A percentile compares a stretch with the other conserved stretches of the same genome.
Evolutionary conservation across 2,888 invertebrate genomes (phyloP).

Genomic region (Xestia ashworthii): DNA sequence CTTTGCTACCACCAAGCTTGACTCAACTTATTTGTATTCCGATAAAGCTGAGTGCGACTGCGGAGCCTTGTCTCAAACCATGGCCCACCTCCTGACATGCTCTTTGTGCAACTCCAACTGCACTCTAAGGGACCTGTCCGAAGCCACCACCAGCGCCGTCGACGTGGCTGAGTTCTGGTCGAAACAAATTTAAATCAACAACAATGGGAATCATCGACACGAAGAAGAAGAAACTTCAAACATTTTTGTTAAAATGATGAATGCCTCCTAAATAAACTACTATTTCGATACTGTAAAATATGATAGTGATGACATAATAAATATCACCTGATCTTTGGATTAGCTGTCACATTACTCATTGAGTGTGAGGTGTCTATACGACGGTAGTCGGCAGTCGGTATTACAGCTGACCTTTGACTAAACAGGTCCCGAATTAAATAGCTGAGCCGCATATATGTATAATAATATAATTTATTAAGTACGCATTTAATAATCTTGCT

Average conservation of each 20-base stretch:
- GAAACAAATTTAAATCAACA: too few species aligned
- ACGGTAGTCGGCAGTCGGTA: constrained; percentile 27
- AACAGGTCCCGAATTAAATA: constrained; percentile 55
- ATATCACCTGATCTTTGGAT: constrained; percentile 35
- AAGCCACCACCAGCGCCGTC: too few species aligned
- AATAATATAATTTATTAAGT: constrained; percentile 55
- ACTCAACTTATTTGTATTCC: not conserved
- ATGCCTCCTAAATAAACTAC: constrained; percentile 19
- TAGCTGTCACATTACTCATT: constrained; percentile 35
- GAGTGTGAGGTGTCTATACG: constrained; percentile 7
- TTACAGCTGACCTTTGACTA: constrained; percentile 56
- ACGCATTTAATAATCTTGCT: constrained; percentile 48
- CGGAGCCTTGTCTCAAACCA: too few species aligned
- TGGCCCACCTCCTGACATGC: too few species aligned
- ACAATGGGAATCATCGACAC: too few species aligned
- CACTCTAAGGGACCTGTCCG: too few species aligned
- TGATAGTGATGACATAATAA: constrained; percentile 39
- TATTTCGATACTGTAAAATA: constrained; percentile 18
- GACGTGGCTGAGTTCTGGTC: too few species aligned
- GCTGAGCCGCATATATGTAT: constrained; percentile 41
- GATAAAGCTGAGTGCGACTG: too few species aligned
- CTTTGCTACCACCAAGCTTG: not conserved
- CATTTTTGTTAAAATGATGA: constrained; percentile 9
- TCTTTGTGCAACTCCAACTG: too few species aligned
- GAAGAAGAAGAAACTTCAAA: too few species aligned